Percentiles rank a stretch among this genome's conserved stretches.
These are phyloP conservation scores for Felis chaus DNA, from an alignment of 2,113 vertebrate genomes.

Conservation along the genomic window DNA sequence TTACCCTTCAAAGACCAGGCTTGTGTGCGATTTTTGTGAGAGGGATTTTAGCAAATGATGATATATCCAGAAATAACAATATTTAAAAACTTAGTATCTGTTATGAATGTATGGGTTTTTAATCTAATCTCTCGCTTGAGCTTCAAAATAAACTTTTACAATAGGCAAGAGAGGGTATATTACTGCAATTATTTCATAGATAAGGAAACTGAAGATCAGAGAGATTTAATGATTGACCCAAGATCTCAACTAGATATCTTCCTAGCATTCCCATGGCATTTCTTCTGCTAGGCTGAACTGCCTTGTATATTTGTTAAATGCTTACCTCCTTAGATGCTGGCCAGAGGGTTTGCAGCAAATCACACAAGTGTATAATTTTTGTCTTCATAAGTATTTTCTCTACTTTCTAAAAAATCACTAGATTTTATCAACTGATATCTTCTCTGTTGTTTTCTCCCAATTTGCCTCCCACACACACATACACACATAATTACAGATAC, in stretches of 20 bases:
- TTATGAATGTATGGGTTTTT: neutral
- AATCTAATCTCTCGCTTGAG: neutral
- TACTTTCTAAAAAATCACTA: constrained; percentile 20
- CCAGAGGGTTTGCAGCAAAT: neutral
- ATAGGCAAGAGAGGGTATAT: neutral
- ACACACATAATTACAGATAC: neutral
- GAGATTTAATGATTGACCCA: neutral
- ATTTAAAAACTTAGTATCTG: neutral
- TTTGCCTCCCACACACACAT: neutral
- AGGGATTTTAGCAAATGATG: neutral
- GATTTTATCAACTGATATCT: neutral
- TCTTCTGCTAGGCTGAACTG: neutral
- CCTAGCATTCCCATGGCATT: neutral
- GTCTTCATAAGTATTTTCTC: neutral
- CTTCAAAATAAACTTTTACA: neutral
- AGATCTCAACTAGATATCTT: neutral
- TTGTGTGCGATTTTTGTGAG: neutral
- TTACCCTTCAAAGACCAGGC: neutral
- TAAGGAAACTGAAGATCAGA: neutral
- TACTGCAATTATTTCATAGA: neutral
- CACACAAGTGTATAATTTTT: neutral
- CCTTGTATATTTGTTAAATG: neutral
- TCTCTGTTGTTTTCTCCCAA: neutral
- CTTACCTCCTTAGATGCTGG: neutral
- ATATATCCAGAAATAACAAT: neutral